Evolutionary conservation across 2,797 vertebrate genomes (phyloP), one percentile per base, ranked within the genome.

Genomic region (Diglossa cyanea): DNA sequence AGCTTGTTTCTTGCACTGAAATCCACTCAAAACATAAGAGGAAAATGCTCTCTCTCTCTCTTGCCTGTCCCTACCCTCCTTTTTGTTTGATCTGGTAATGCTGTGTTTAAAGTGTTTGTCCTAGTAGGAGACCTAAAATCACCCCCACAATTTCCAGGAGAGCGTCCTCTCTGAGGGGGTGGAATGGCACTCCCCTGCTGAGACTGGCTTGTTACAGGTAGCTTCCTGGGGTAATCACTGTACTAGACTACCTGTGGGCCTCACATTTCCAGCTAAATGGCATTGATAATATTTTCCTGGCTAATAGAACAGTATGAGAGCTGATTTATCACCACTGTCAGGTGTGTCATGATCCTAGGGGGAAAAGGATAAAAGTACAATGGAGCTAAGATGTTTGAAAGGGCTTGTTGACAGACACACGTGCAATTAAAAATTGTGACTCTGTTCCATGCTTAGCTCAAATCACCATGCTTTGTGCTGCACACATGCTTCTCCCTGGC

Each of bases 401-500:
- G n/a, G 39, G 24, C 39, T 71, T 45, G 25, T 61, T 18, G 18
- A 78, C 23, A 45, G 53, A 51, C 73, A 66, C 5, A 0, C 17
- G 15, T 39, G n/a, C 57, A 31, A 28, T 61, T 85, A 50, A 85
- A 76, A 72, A 37, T 45, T 55, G 53, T 83, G 70, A 58, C 30
- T 71, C 24, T 67, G 11, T 71, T 83, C 54, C n/a, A 80, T 65
- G 44, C 76, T 65, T 71, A 87, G 57, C 39, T 83, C 39, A 39
- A 60, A 44, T 31, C 24, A 13, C 24, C 19, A 8, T 70, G 76
- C 79, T 62, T 48, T 42, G n/a, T 88, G 60, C 55, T 2, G 3
- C 0, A 1, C 57, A 45, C 3, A 0, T 1, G 1, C 11, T 84
- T 84, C 55, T 57, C n/a, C 8, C 0, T 70, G 60, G 60, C 48